phyloP scores from a whole-genome alignment of 1,140 invertebrate genomes.

The Drosophila pectinifera region DNA sequence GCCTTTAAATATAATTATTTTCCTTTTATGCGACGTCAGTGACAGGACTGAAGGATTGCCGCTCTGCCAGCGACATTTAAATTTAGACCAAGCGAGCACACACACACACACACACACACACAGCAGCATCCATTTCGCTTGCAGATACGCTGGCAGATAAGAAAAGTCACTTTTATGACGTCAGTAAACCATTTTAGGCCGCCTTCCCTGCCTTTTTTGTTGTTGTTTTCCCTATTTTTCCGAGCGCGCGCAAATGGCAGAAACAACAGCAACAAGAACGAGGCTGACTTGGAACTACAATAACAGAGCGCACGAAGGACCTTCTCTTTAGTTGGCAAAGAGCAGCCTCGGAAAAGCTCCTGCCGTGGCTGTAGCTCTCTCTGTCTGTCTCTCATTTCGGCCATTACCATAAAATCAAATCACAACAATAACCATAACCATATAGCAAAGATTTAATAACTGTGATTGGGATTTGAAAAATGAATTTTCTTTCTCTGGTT shows the following conservation, averaged over 20 bases:
- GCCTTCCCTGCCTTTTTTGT: conserved; percentile 57
- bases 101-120: conserved; percentile 16
- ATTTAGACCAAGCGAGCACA: conserved; percentile 66
- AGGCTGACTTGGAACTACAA: conserved; percentile 54
- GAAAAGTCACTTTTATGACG: conserved; percentile 82
- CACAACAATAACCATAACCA: conserved; percentile 83
- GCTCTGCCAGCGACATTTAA: conserved; percentile 74
- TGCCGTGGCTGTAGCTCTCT: background rate
- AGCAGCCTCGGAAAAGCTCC: conserved; percentile 25
- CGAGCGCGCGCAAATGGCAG: conserved; percentile 67
- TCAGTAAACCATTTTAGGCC: conserved; percentile 81
- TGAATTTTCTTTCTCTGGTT: conserved; percentile 77
- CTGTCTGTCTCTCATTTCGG: conserved; percentile 37
- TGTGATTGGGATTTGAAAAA: conserved; percentile 83
- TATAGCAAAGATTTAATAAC: conserved; percentile 84
- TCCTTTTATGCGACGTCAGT: conserved; percentile 72
- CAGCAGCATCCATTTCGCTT: conserved; percentile 60
- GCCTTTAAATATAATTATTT: conserved; percentile 84
- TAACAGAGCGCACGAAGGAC: conserved; percentile 57
- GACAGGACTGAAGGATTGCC: conserved; percentile 63
- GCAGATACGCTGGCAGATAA: conserved; percentile 77
- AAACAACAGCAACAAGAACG: conserved; percentile 46
- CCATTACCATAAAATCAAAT: conserved; percentile 83
- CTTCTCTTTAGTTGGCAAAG: conserved; percentile 42
- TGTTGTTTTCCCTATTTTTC: conserved; percentile 32